Evolutionary conservation across 2,888 invertebrate genomes (phyloP).

Genomic region (Choreutis nemorana): DNA sequence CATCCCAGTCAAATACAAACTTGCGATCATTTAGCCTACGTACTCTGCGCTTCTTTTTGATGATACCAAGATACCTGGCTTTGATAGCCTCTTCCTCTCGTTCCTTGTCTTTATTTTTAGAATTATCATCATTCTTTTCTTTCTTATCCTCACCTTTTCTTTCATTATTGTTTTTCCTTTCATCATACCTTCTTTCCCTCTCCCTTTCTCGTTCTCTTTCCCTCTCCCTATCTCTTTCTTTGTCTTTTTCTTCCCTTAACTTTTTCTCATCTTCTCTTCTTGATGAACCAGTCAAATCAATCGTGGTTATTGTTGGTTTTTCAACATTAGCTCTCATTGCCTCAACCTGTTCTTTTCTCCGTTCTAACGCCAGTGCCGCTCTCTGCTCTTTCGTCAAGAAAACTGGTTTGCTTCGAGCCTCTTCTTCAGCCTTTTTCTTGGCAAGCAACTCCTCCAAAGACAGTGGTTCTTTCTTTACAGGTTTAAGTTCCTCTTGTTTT

Average conservation of each 20-base stretch:
- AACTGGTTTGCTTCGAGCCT: slow-evolving; percentile 93
- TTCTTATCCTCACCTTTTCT: slow-evolving; percentile 50
- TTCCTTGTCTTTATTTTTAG: slow-evolving; percentile 82
- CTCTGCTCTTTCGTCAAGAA: slow-evolving; percentile 97
- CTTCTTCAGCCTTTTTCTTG: slow-evolving; percentile 96
- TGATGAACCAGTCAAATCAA: slow-evolving; percentile 59
- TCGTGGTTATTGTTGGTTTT: slow-evolving; percentile 43
- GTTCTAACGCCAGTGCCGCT: slow-evolving; percentile 86
- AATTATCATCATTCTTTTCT: slow-evolving; percentile 58
- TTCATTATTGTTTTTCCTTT: slow-evolving; percentile 55
- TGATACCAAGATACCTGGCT: slow-evolving; percentile 91
- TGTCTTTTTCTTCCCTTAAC: slow-evolving; percentile 46
- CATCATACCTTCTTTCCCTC: slow-evolving; percentile 68
- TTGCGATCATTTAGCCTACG: slow-evolving; percentile 96
- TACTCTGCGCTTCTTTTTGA: slow-evolving; percentile 92
- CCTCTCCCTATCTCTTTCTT: slow-evolving; percentile 48
- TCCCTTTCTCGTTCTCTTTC: slow-evolving; percentile 69
- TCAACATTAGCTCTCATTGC: slow-evolving; percentile 75
- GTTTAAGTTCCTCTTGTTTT: slow-evolving; percentile 47
- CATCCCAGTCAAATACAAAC: slow-evolving; percentile 99
- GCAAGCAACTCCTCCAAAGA: slow-evolving; percentile 95
- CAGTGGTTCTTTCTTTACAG: slow-evolving; percentile 76
- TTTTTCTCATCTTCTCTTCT: slow-evolving; percentile 52
- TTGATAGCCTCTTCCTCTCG: slow-evolving; percentile 95
- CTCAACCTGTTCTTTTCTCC: slow-evolving; percentile 89